Conservation (phyloP, 2,797 vertebrate genomes). For the Hylomyscus alleni region DNA sequence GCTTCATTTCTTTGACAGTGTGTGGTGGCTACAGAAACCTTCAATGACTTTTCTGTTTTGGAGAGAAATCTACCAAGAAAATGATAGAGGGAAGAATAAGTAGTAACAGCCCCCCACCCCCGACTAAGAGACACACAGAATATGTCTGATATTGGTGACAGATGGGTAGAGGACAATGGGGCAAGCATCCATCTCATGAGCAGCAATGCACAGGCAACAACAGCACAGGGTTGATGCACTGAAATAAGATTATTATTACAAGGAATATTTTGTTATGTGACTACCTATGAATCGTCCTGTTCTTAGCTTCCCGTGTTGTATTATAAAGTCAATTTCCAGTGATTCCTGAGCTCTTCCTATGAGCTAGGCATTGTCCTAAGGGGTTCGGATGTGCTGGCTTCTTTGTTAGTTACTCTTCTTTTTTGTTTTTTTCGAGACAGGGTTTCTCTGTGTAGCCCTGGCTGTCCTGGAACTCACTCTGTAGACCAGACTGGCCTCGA, state of each 20-base stretch:
- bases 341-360: background rate
- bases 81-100: background rate
- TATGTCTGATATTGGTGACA: background rate
- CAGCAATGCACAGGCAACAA: background rate
- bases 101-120: background rate
- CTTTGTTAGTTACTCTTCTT: background rate
- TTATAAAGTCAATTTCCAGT: background rate
- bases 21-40: slow-evolving; percentile 29
- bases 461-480: too few species aligned
- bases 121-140: background rate
- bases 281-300: background rate
- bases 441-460: too few species aligned
- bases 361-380: background rate
- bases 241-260: background rate
- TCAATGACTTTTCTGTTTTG: slow-evolving; percentile 32
- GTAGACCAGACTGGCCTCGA: too few species aligned
- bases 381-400: background rate
- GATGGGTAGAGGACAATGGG: background rate
- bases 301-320: background rate
- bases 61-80: slow-evolving; percentile 31
- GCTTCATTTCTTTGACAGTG: slow-evolving; percentile 58
- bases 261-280: background rate
- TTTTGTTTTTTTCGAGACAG: too few species aligned
- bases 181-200: background rate
- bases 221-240: background rate